Evolutionary conservation across 2,113 vertebrate species (phyloP).

Genomic region (Cochlearius cochlearius): DNA sequence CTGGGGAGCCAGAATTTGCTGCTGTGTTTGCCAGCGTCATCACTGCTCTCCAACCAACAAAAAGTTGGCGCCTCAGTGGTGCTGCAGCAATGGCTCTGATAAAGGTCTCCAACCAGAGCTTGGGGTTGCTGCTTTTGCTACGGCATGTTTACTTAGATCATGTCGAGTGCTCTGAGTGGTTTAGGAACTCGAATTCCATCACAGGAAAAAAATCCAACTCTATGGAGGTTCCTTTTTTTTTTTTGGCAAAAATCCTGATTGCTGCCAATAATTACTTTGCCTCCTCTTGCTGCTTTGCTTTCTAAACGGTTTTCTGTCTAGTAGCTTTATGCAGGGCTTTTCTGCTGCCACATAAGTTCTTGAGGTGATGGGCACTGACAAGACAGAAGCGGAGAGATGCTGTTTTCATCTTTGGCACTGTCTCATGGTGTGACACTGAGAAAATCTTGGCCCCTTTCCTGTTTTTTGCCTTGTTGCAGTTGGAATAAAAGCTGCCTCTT

Average conservation of each 20-base stretch:
- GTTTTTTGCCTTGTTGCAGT: not conserved
- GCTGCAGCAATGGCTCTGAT: accelerated
- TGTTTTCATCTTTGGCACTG: not conserved
- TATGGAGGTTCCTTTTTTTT: not conserved
- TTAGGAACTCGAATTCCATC: not conserved
- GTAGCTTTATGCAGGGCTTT: not conserved
- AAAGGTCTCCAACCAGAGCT: not conserved
- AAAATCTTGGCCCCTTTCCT: not conserved
- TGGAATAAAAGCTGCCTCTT: not conserved
- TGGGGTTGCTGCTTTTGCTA: not conserved
- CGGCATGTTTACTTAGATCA: accelerated
- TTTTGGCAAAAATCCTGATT: not conserved
- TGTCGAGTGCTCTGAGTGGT: not conserved
- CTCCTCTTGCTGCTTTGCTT: not conserved
- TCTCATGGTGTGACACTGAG: not conserved
- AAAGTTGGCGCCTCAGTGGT: not conserved
- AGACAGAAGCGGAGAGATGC: not conserved
- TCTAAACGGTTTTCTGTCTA: not conserved
- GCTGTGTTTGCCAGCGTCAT: no score
- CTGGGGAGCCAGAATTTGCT: not conserved
- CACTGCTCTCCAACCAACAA: not conserved
- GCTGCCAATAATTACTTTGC: not conserved
- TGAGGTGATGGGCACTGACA: not conserved
- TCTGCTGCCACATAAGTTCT: not conserved
- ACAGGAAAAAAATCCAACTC: not conserved